These are phyloP conservation scores for Biston stratarius DNA, from an alignment of 2,888 invertebrate species.

Conservation along the genomic window DNA sequence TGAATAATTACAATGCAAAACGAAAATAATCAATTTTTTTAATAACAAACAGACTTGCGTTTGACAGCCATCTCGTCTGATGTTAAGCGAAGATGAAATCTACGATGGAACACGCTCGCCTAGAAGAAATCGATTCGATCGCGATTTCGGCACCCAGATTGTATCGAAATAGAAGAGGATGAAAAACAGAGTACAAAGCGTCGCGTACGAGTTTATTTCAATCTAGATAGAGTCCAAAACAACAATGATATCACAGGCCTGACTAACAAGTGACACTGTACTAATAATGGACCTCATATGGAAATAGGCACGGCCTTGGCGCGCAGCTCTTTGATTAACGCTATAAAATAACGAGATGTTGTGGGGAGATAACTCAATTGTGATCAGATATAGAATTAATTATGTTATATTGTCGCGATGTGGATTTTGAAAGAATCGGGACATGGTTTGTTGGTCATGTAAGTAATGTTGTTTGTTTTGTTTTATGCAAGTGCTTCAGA, in stretches of 20 bases:
- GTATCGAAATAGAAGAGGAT: background rate
- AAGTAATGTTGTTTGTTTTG: too few relatives aligned
- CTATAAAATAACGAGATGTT: constrained; percentile 38
- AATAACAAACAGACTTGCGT: too few relatives aligned
- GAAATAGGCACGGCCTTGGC: constrained; percentile 58
- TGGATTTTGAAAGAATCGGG: background rate
- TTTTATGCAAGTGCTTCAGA: too few relatives aligned
- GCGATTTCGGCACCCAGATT: background rate
- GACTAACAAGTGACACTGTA: constrained; percentile 53
- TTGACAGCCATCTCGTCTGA: too few relatives aligned
- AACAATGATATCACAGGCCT: constrained; percentile 50
- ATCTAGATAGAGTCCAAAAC: constrained; percentile 27
- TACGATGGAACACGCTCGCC: background rate
- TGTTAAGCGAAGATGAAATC: background rate
- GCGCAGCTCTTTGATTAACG: constrained; percentile 40
- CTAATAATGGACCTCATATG: constrained; percentile 56
- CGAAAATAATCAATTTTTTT: too few relatives aligned
- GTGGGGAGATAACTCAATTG: constrained; percentile 10
- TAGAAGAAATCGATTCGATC: background rate
- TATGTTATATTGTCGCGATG: background rate
- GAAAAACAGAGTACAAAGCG: background rate
- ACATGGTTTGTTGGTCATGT: too few relatives aligned
- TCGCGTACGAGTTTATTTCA: constrained; percentile 11
- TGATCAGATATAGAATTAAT: constrained; percentile 2
- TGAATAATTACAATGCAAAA: too few relatives aligned